Percentiles rank a stretch among this genome's conserved stretches.
phyloP scores from a whole-genome alignment of 2,888 invertebrate species.

The Cyclophora albipunctata region DNA sequence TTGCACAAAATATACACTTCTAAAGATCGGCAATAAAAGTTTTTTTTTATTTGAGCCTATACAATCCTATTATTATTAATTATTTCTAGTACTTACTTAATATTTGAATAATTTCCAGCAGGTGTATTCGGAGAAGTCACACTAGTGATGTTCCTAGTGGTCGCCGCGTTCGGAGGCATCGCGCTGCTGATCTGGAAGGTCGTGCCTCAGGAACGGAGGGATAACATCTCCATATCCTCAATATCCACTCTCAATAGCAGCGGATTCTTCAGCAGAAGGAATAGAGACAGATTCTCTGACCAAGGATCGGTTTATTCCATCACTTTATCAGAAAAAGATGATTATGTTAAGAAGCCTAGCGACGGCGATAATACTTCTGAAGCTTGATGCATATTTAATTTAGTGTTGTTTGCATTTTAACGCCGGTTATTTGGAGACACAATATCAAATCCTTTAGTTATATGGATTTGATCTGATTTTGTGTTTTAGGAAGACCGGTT shows the following conservation, averaged over 20 bases:
- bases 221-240: slow-evolving; percentile 66
- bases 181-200: slow-evolving; percentile 74
- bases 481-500: too few relatives aligned
- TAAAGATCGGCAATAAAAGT: too few relatives aligned
- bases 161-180: slow-evolving; percentile 75
- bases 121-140: slow-evolving; percentile 66
- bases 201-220: slow-evolving; percentile 68
- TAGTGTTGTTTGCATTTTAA: slow-evolving; percentile 3
- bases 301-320: slow-evolving; percentile 68
- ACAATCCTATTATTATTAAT: too few relatives aligned
- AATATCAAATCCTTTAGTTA: too few relatives aligned
- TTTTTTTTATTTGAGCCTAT: too few relatives aligned
- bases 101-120: slow-evolving; percentile 19
- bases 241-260: slow-evolving; percentile 58
- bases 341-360: slow-evolving; percentile 45
- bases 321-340: slow-evolving; percentile 64
- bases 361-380: slow-evolving; percentile 69
- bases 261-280: slow-evolving; percentile 53
- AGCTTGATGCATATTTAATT: slow-evolving; percentile 38
- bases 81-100: too few relatives aligned
- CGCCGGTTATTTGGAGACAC: slow-evolving; percentile 1
- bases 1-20: too few relatives aligned
- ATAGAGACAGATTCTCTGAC: slow-evolving; percentile 63
- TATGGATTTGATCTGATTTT: too few relatives aligned
- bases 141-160: slow-evolving; percentile 73